Base-by-base conservation (phyloP, 2,888 invertebrate genomes). In the Nomada lathburiana region DNA sequence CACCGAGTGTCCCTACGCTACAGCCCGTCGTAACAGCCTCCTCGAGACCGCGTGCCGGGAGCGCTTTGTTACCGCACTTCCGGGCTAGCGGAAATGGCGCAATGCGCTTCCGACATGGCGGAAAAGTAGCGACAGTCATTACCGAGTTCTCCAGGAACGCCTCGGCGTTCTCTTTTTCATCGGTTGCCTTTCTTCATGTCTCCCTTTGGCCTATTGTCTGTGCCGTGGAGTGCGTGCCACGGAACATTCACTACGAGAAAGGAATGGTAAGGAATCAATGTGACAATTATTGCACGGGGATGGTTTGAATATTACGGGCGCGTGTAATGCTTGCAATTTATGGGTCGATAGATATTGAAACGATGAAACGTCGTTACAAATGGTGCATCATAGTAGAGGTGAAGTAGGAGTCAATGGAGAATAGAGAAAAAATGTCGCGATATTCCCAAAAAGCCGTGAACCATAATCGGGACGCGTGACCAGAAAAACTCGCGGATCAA, bases 61-160 rank as follows among this genome's bases (percentile, higher is more conserved):
- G 86, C 88, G 89, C 90, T 91, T 91, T 90, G 91, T 91, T 89
- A 88, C 86, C 86, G 85, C 85, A 87, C 90, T 89, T 90, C 88
- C 90, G 90, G 88, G 86, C 88, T 78, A 85, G 84, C 89, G 90
- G 90, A 90, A 90, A 90, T 85, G 85, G 86, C 80, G 89, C 90
- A 90, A 89, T 89, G 86, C 90, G 89, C 88, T 89, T 90, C 90
- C 90, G 90, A 89, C 90, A 86, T 80, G 83, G 78, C 86, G 89
- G 89, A 90, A 90, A 89, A 90, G 85, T 89, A 88, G 90, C 82
- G 83, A 86, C 88, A 84, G 88, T 90, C 86, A 90, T 90, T 86
- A 86, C 87, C 74, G 86, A 80, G 80, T 74, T 59, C 79, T 85
- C 70, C 57, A 67, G 64, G 73, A 83, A 76, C 78, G 71, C 77